A percentile compares a stretch with the other conserved stretches of the same genome.
Conservation (phyloP, 2,113 vertebrate species). For the Motacilla alba region DNA sequence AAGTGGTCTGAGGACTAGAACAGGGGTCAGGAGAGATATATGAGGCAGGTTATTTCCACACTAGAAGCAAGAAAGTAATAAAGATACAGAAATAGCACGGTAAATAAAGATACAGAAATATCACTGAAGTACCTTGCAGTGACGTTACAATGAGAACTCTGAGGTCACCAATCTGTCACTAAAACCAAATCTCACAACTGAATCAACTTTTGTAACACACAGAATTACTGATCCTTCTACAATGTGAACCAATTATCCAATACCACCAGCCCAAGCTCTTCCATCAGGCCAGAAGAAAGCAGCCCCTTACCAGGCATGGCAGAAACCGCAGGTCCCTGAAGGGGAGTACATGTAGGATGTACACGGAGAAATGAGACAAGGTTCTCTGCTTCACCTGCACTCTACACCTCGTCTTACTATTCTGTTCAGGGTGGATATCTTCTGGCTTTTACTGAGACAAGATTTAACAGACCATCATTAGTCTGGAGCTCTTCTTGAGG, state of each 20-base stretch:
- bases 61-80: neutral
- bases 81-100: neutral
- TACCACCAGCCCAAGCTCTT: neutral
- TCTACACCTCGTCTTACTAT: neutral
- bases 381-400: neutral
- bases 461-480: neutral
- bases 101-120: neutral
- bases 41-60: neutral
- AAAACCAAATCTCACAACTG: neutral
- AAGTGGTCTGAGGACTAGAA: neutral
- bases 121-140: neutral
- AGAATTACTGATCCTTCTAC: neutral
- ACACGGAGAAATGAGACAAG: neutral
- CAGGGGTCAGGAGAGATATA: neutral
- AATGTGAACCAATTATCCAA: neutral
- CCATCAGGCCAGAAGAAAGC: neutral
- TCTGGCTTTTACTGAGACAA: neutral
- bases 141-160: neutral
- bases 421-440: neutral
- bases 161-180: neutral
- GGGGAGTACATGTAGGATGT: rapidly evolving
- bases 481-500: neutral
- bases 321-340: neutral
- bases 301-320: neutral
- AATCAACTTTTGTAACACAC: neutral